phyloP scores from a whole-genome alignment of 2,113 vertebrate species.

The Peromyscus leucopus region DNA sequence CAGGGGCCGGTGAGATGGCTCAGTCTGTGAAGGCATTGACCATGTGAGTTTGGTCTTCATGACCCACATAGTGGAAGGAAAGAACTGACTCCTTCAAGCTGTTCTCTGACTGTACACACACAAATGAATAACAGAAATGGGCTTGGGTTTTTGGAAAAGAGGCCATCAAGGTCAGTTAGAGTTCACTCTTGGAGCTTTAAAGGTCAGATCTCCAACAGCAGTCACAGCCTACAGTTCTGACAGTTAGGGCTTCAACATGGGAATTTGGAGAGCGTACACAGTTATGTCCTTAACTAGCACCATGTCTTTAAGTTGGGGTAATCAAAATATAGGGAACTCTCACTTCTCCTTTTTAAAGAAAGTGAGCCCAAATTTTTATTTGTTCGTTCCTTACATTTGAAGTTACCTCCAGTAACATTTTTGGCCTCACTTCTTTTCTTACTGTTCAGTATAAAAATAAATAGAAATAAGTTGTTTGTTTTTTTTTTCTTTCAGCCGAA shows the following conservation, averaged over 20 bases:
- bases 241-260: not conserved
- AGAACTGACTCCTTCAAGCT: not conserved
- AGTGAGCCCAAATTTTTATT: not conserved
- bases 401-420: not conserved
- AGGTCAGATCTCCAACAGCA: not conserved
- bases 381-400: not conserved
- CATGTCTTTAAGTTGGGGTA: not conserved
- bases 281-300: not conserved
- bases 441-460: constrained; percentile 22
- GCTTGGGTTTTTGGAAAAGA: not conserved
- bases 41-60: not conserved
- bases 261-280: not conserved
- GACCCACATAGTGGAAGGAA: not conserved
- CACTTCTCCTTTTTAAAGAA: not conserved
- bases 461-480: not conserved
- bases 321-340: not conserved
- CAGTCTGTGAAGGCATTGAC: not conserved
- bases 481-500: constrained; percentile 89
- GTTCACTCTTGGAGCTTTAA: not conserved
- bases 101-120: not conserved
- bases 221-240: not conserved
- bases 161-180: not conserved
- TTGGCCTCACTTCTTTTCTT: not conserved
- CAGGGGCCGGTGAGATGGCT: not conserved
- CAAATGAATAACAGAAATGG: not conserved